Conservation (phyloP, 2,113 vertebrate species). For the Monopterus albus region DNA sequence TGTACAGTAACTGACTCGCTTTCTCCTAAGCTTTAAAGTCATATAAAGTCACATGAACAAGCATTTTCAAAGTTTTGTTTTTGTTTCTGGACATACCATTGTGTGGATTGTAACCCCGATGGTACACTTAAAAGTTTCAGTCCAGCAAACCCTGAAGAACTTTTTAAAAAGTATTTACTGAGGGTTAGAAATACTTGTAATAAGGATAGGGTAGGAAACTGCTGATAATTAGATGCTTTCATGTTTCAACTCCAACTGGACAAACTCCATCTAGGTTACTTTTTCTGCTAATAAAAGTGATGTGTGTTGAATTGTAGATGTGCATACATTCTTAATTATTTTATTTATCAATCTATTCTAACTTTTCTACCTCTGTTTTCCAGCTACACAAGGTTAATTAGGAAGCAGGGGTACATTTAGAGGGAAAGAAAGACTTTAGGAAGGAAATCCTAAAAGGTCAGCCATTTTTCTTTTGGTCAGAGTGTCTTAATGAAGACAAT, state of each 20-base stretch:
- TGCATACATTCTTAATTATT: not conserved
- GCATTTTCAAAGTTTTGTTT: not conserved
- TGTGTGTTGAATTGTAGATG: not conserved
- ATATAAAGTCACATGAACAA: conserved; percentile 24
- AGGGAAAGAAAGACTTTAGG: conserved; percentile 35
- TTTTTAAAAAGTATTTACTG: too few species aligned
- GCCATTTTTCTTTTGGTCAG: conserved; percentile 72
- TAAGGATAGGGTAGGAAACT: not conserved
- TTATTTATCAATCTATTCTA: not conserved
- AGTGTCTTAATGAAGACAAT: conserved; percentile 79
- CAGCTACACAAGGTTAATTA: conserved; percentile 45
- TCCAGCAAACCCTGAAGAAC: not conserved
- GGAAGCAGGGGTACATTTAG: conserved; percentile 20
- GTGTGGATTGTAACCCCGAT: not conserved
- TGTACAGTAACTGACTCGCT: conserved; percentile 18
- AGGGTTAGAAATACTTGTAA: not conserved
- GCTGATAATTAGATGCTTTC: not conserved
- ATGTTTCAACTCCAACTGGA: not conserved
- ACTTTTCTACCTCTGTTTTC: not conserved
- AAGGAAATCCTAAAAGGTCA: conserved; percentile 69
- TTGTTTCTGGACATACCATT: not conserved
- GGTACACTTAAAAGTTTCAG: not conserved
- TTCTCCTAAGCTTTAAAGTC: conserved; percentile 37
- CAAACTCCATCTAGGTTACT: not conserved
- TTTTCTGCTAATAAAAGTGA: not conserved